Evolutionary conservation across 2,797 vertebrate species (phyloP), one percentile per base, ranked within the genome.

Genomic region (Acrocephalus scirpaceus): DNA sequence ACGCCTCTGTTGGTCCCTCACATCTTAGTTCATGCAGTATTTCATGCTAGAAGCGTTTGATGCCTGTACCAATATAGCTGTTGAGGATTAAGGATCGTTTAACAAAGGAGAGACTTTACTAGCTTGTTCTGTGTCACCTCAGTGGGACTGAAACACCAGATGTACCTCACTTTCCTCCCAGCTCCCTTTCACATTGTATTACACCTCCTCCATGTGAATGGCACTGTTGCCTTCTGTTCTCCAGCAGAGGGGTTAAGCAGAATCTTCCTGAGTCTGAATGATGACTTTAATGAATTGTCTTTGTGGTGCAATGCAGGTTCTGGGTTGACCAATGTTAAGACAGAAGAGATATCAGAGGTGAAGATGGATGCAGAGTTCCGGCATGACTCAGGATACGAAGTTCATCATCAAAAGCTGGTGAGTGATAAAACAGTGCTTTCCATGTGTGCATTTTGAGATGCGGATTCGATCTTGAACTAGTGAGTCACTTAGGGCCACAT

Each of bases 381-480:
- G 60, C 99, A 99, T 92, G 98, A 99, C 95, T 98, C 99, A 6
- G 99, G 98, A 48, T 99, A 99, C 18, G 99, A 99, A 97, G 99
- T 99, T 81, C 99, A 99, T 97, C 99, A 99, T 97, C 99, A 99
- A 96, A 99, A 99, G 97, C 97, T 99, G 98, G 99, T 99, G 97
- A 81, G 97, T 91, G n/a, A 73, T 29, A 17, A 44, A 18, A 19
- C 15, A 10, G 11, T 29, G 40, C n/a, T 88, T 88, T 81, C 34
- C 81, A 22, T 7, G 0, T 0, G 0, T 57, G 72, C 1, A 0
- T 74, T 81, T 44, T 26, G 48, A 78, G 69, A 29, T 42, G 62
- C 34, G 48, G 77, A 45, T 80, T 75, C 30, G 45, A 0, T 57
- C 50, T 32, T 23, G 25, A 88, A 7, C 30, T 72, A 45, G n/a